Conservation (phyloP, 2,888 invertebrate species). For the Sphaeridia pumilis region DNA sequence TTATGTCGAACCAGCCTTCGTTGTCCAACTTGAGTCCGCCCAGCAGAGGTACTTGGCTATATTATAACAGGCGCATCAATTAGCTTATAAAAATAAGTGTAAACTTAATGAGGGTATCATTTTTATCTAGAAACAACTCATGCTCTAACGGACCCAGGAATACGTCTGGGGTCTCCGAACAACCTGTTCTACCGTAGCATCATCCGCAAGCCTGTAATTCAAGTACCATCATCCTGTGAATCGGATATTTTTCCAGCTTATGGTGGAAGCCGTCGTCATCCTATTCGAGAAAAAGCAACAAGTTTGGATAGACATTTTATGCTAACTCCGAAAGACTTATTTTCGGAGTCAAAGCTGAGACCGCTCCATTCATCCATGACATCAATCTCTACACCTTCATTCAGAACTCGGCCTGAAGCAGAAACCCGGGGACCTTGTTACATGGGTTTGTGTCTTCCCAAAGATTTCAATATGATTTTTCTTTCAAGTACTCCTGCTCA, state of each 20-base stretch:
- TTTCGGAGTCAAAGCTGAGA: conserved; percentile 28
- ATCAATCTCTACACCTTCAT: conserved; percentile 34
- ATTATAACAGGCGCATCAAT: conserved; percentile 8
- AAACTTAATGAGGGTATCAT: neutral
- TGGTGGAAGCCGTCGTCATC: conserved; percentile 9
- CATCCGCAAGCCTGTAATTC: conserved; percentile 26
- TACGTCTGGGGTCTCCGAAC: conserved; percentile 15
- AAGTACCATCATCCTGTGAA: conserved; percentile 27
- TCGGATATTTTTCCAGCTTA: conserved; percentile 25
- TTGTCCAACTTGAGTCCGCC: conserved; percentile 36
- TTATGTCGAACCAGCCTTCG: conserved; percentile 43
- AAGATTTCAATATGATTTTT: conserved; percentile 55
- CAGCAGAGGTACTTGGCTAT: conserved; percentile 22
- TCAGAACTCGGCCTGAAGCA: conserved; percentile 29
- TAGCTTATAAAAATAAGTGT: neutral
- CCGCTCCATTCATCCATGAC: conserved; percentile 36
- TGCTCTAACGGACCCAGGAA: conserved; percentile 29
- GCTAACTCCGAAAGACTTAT: conserved; percentile 28
- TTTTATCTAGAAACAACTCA: conserved; percentile 19
- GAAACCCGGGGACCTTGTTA: conserved; percentile 47
- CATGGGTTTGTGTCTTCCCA: conserved; percentile 63
- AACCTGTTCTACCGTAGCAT: conserved; percentile 23
- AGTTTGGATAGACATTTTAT: conserved; percentile 31
- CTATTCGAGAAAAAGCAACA: conserved; percentile 22
- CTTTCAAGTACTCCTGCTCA: conserved; percentile 38